Conservation (phyloP, 2,888 invertebrate species). For the Drosophila prolongata region DNA sequence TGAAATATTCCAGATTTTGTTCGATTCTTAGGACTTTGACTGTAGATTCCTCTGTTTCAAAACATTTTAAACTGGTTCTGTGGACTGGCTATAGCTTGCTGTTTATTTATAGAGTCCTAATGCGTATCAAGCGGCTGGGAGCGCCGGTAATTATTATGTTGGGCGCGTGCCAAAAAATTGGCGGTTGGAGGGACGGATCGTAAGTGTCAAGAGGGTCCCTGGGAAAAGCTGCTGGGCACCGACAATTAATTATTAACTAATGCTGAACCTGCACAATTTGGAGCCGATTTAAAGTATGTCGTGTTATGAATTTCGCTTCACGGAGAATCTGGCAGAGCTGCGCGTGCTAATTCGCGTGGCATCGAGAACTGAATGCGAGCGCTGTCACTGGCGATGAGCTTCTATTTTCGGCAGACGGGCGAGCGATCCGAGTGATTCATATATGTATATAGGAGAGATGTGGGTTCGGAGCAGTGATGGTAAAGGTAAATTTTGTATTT, state of each 20-base stretch:
- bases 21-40: not conserved
- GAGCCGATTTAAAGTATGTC: not conserved
- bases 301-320: conserved; percentile 7
- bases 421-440: conserved; percentile 14
- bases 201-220: conserved; percentile 2
- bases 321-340: conserved; percentile 29
- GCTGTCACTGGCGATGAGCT: conserved; percentile 26
- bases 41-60: conserved; percentile 5
- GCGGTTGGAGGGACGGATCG: not conserved
- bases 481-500: not conserved
- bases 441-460: conserved; percentile 8
- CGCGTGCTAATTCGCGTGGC: conserved; percentile 75
- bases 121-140: conserved; percentile 16
- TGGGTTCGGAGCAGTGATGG: conserved; percentile 10
- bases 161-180: conserved; percentile 61
- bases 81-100: not conserved
- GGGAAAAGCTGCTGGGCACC: conserved; percentile 19
- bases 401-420: conserved; percentile 29
- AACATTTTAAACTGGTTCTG: conserved; percentile 50
- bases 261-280: conserved; percentile 11
- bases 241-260: conserved; percentile 7
- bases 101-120: conserved; percentile 39
- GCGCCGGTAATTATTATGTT: conserved; percentile 45
- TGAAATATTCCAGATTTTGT: not conserved
- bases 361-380: conserved; percentile 71